Evolutionary conservation across 2,113 vertebrate genomes (phyloP).

Genomic region (Shinisaurus crocodilurus): DNA sequence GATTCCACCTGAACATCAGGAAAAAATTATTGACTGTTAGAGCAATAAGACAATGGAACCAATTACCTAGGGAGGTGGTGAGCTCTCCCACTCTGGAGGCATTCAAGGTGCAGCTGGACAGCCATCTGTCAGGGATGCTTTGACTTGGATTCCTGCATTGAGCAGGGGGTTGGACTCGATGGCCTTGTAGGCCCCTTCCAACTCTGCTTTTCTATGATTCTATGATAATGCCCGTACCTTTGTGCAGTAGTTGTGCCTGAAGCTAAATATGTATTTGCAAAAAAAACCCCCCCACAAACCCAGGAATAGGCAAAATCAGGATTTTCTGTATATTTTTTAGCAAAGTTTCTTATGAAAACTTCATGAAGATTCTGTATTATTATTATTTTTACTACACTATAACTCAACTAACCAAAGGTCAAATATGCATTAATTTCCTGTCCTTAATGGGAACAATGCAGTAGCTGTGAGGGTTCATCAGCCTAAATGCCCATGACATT

Average conservation of each 20-base stretch:
- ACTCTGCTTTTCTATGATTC: too few relatives aligned
- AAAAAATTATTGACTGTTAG: too few relatives aligned
- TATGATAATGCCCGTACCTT: not conserved
- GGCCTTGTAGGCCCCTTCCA: too few relatives aligned
- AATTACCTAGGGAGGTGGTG: too few relatives aligned
- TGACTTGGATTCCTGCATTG: too few relatives aligned
- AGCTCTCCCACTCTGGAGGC: too few relatives aligned
- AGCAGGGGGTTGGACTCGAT: too few relatives aligned
- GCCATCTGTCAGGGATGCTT: too few relatives aligned
- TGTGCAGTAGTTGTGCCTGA: not conserved
- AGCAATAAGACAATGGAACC: too few relatives aligned
- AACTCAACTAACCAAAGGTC: conserved; percentile 51
- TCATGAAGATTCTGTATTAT: conserved; percentile 23
- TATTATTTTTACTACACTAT: conserved; percentile 35
- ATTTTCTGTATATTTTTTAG: conserved; percentile 31
- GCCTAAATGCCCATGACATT: conserved; percentile 51
- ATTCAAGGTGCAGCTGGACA: too few relatives aligned
- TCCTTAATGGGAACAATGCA: conserved; percentile 42
- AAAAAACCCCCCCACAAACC: too few relatives aligned
- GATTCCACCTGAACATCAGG: too few relatives aligned
- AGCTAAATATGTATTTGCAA: not conserved
- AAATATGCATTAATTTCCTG: conserved; percentile 54
- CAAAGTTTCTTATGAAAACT: conserved; percentile 29
- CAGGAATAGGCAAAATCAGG: not conserved
- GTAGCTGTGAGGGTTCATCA: conserved; percentile 56